These are phyloP conservation scores for Pilophorus perplexus DNA, from an alignment of 2,888 invertebrate genomes.

Conservation along the genomic window DNA sequence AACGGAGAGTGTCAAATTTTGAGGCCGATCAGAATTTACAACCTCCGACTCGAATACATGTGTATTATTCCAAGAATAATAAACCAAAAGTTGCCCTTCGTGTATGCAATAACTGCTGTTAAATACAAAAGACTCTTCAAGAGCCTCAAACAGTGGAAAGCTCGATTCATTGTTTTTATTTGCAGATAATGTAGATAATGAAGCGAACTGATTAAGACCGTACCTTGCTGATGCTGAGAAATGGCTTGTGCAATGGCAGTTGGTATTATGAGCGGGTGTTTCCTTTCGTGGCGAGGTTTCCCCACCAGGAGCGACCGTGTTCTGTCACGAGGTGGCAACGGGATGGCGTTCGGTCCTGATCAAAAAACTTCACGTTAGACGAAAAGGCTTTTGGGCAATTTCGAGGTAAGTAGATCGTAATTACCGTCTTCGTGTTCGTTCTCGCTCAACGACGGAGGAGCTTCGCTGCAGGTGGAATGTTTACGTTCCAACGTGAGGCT, in stretches of 20 bases:
- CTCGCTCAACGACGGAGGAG: constrained; percentile 43
- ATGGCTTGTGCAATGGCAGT: constrained; percentile 41
- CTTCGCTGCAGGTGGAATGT: constrained; percentile 37
- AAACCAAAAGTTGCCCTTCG: too few relatives aligned
- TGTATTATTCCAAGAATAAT: too few relatives aligned
- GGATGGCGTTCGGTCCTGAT: constrained; percentile 56
- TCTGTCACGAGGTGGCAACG: constrained; percentile 75
- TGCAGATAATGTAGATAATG: too few relatives aligned
- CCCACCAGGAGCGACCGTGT: constrained; percentile 58
- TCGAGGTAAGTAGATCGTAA: neutral
- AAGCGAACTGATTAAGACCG: too few relatives aligned
- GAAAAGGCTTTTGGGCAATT: neutral
- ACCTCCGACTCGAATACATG: too few relatives aligned
- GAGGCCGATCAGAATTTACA: too few relatives aligned
- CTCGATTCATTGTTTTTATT: too few relatives aligned
- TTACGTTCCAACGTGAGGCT: constrained; percentile 42
- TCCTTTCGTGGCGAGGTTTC: constrained; percentile 72
- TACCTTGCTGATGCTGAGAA: constrained; percentile 36
- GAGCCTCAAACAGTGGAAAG: too few relatives aligned
- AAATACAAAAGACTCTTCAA: too few relatives aligned
- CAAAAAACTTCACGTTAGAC: too few relatives aligned
- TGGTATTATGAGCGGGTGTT: constrained; percentile 77
- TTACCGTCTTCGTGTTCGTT: constrained; percentile 42
- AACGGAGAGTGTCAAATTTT: too few relatives aligned
- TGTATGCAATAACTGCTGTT: too few relatives aligned